These are phyloP conservation scores for Hydroisotoma schaefferi DNA, from an alignment of 2,888 invertebrate genomes.

Conservation along the genomic window DNA sequence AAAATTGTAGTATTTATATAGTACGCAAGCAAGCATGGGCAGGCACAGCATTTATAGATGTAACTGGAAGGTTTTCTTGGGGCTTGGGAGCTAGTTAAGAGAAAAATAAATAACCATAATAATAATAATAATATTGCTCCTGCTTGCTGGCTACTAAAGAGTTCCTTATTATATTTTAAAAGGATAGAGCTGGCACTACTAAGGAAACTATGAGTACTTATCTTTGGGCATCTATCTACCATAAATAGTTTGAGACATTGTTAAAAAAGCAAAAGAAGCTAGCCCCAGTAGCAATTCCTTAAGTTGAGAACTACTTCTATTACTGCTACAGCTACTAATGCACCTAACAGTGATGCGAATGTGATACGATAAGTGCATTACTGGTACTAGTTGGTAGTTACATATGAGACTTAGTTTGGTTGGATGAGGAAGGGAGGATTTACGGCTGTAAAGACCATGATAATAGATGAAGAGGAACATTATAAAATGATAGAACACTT, in stretches of 20 bases:
- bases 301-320: too few species aligned
- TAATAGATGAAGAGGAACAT: conserved; percentile 4
- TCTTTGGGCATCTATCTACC: too few species aligned
- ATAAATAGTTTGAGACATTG: too few species aligned
- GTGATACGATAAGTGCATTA: conserved; percentile 11
- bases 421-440: conserved; percentile 9
- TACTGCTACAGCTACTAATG: not conserved
- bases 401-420: not conserved
- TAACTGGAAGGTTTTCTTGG: not conserved
- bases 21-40: too few species aligned
- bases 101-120: not conserved
- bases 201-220: not conserved
- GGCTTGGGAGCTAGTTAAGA: not conserved
- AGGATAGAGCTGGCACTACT: not conserved
- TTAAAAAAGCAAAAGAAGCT: not conserved
- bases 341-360: conserved; percentile 1
- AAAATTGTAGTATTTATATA: too few species aligned
- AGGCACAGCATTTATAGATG: too few species aligned
- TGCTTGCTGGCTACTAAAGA: too few species aligned
- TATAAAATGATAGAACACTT: not conserved
- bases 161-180: not conserved
- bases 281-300: not conserved
- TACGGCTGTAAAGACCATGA: conserved; percentile 6
- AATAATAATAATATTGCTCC: too few species aligned
- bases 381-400: not conserved